phyloP scores from a whole-genome alignment of 2,888 invertebrate species.

The Corbicula japonica region DNA sequence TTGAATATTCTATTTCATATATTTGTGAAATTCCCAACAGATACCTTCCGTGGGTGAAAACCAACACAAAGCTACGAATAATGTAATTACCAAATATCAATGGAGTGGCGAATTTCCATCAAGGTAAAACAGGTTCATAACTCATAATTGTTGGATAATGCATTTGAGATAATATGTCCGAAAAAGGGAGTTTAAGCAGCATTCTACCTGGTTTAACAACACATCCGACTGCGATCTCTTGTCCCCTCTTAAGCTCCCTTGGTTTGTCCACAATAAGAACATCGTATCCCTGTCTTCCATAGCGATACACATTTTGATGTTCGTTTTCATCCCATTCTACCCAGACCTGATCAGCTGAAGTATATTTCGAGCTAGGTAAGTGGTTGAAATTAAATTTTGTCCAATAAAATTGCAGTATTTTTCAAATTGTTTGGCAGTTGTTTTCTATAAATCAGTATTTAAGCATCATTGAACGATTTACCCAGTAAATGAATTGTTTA shows the following conservation, averaged over 20 bases:
- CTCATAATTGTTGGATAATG: too few species aligned
- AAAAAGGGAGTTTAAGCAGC: too few species aligned
- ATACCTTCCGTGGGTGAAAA: too few species aligned
- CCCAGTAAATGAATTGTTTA: neutral
- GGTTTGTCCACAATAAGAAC: constrained; percentile 33
- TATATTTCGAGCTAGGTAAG: too few species aligned
- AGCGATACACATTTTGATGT: constrained; percentile 30
- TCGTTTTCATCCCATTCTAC: constrained; percentile 49
- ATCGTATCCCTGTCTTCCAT: constrained; percentile 34
- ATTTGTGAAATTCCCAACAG: too few species aligned
- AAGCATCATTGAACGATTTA: neutral
- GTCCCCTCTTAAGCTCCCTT: constrained; percentile 6
- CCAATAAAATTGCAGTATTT: too few species aligned
- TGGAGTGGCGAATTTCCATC: too few species aligned
- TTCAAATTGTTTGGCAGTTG: neutral
- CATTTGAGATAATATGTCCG: too few species aligned
- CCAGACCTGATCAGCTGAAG: constrained; percentile 30
- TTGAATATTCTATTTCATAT: too few species aligned
- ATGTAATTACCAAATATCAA: too few species aligned
- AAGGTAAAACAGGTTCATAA: too few species aligned
- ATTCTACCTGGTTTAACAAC: constrained; percentile 32
- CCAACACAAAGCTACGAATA: too few species aligned
- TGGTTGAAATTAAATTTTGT: neutral
- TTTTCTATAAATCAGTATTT: neutral
- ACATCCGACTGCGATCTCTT: constrained; percentile 31